These are phyloP conservation scores for Tetrapedia diversipes DNA, from an alignment of 2,888 invertebrate species.

Conservation along the genomic window DNA sequence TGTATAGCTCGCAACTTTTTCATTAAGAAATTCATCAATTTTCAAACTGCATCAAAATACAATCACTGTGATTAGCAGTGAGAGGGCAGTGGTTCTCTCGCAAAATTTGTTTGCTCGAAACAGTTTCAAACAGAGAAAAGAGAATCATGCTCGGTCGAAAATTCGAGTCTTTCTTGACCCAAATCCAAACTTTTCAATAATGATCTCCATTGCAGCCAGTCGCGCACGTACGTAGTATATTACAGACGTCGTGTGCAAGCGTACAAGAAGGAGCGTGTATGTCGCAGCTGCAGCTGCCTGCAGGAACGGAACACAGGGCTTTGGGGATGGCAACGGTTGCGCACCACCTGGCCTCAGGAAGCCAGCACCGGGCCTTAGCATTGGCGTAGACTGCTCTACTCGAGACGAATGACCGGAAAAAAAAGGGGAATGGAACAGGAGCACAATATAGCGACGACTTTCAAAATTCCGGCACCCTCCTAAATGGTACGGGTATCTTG, in stretches of 20 bases:
- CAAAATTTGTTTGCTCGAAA: neutral
- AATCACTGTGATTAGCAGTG: neutral
- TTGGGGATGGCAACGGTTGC: slow-evolving; percentile 79
- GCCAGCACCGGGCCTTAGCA: slow-evolving; percentile 75
- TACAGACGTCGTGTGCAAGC: slow-evolving; percentile 37
- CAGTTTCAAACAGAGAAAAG: neutral
- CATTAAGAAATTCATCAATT: neutral
- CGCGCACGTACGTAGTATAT: slow-evolving; percentile 22
- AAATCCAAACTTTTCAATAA: slow-evolving; percentile 46
- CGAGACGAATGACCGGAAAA: slow-evolving; percentile 42
- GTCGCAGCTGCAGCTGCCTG: slow-evolving; percentile 75
- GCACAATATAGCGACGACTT: slow-evolving; percentile 59
- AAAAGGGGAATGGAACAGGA: slow-evolving; percentile 25
- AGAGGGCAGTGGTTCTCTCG: neutral
- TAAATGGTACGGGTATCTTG: neutral
- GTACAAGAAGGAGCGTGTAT: slow-evolving; percentile 42
- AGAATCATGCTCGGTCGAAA: neutral
- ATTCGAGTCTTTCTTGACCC: slow-evolving; percentile 39
- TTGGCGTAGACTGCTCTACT: slow-evolving; percentile 71
- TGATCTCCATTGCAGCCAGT: slow-evolving; percentile 31
- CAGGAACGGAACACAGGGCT: slow-evolving; percentile 72
- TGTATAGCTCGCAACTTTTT: too few relatives aligned
- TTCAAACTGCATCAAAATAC: neutral
- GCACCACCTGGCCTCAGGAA: slow-evolving; percentile 80
- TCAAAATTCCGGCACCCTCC: slow-evolving; percentile 62